phyloP scores from a whole-genome alignment of 2,888 invertebrate genomes.

The Nysson spinosus region DNA sequence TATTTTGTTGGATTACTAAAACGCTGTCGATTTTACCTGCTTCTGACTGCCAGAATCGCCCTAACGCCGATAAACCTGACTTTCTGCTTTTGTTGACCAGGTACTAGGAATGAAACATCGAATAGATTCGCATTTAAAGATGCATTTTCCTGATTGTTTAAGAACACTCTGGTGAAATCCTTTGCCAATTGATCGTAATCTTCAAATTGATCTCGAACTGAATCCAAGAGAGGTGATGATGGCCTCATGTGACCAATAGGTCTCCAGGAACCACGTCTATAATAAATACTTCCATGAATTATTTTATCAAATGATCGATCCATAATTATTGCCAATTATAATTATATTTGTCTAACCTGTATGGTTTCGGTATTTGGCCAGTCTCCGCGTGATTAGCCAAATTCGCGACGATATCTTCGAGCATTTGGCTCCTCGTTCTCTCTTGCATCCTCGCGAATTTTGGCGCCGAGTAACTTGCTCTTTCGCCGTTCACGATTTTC shows the following conservation, averaged over 20 bases:
- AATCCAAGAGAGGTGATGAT: conserved; percentile 93
- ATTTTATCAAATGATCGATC: too few relatives aligned
- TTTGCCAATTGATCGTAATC: conserved; percentile 96
- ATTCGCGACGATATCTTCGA: conserved; percentile 96
- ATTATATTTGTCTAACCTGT: conserved; percentile 79
- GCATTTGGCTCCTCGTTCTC: conserved; percentile 93
- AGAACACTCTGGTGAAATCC: conserved; percentile 93
- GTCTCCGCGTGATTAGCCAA: conserved; percentile 96
- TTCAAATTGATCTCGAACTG: conserved; percentile 95
- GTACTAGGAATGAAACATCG: conserved; percentile 92
- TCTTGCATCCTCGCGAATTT: conserved; percentile 98
- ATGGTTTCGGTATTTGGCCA: conserved; percentile 96
- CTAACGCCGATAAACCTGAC: conserved; percentile 93
- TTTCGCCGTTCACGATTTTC: conserved; percentile 95
- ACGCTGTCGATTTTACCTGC: conserved; percentile 82
- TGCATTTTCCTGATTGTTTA: conserved; percentile 89
- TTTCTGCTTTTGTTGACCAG: conserved; percentile 93
- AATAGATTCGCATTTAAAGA: conserved; percentile 90
- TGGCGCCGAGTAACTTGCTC: conserved; percentile 95
- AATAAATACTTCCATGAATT: background rate
- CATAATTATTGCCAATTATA: too few relatives aligned
- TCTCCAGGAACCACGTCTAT: conserved; percentile 89
- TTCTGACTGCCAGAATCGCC: conserved; percentile 93
- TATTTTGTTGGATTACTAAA: too few relatives aligned
- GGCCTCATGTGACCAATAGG: conserved; percentile 97